Base-by-base conservation (phyloP, 2,797 vertebrate species). In the Microctenopoma steveboyesi region DNA sequence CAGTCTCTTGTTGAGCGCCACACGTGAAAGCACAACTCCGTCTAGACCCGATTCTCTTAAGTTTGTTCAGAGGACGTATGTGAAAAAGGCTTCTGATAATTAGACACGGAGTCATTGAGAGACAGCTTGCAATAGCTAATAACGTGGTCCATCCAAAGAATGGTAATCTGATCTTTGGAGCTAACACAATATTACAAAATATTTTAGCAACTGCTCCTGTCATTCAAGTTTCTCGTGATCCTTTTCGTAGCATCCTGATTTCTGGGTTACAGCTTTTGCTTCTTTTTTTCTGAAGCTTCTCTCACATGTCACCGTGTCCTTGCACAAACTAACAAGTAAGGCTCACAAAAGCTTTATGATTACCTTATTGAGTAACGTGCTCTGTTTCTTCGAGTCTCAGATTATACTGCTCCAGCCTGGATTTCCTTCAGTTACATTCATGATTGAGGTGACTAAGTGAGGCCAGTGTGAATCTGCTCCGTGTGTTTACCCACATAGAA, bases 401-500 rank as follows among this genome's bases (percentile, higher is more conserved):
- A 27, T 27, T 4, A 22, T 46, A 43, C 46, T 35, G 47, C 48
- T 28, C 57, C 53, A 53, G 52, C 42, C 22, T 22, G 22, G 22
- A 71, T 77, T 56, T 43, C 33, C 61, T 63, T 55, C 10, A 65
- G 25, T 64, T 65, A 60, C 11, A 25, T 51, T 49, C 58, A 0
- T 69, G 72, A 77, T 55, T 72, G 52, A 64, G 49, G 40, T 65
- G 22, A 37, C n/a, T 69, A 48, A 43, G 33, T 48, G 39, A 55
- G 72, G 61, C 50, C 70, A 48, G 25, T 1, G 0, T 48, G 68
- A 33, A 58, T 77, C 66, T 84, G 60, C 60, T 75, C 45, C 45
- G 56, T 56, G 61, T 51, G 59, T 89, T 83, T 75, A 73, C 57
- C 57, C 64, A 53, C 35, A 69, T 58, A 51, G 47, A 63, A 51